Conservation (phyloP, 2,888 invertebrate genomes). For the Corbicula japonica region DNA sequence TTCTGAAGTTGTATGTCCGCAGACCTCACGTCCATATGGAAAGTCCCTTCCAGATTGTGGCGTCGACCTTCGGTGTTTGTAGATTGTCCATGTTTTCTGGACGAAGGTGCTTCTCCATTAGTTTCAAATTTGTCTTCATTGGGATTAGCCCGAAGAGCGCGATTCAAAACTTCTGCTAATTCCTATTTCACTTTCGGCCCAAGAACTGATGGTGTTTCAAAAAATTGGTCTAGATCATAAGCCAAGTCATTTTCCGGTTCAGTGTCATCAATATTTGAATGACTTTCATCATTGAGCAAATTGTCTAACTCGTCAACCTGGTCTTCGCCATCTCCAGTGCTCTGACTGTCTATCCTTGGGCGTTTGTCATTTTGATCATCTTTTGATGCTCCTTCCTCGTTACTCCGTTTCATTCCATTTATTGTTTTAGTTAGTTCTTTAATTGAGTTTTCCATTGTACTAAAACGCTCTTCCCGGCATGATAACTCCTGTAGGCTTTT, state of each 20-base stretch:
- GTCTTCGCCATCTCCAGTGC: neutral
- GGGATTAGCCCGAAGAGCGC: neutral
- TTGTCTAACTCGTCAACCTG: neutral
- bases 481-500: constrained; percentile 9
- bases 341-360: neutral
- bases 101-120: too few relatives aligned
- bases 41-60: neutral
- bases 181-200: neutral
- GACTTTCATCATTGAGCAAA: neutral
- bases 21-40: neutral
- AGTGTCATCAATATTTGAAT: neutral
- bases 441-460: neutral
- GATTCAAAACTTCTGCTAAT: neutral
- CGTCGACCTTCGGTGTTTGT: neutral
- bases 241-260: neutral
- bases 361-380: neutral
- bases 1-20: neutral
- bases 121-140: constrained; percentile 3
- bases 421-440: neutral
- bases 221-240: constrained; percentile 1
- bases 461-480: neutral
- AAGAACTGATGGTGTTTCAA: neutral
- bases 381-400: neutral
- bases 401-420: neutral
- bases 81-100: constrained; percentile 12